Percentiles rank a stretch among this genome's conserved stretches.
phyloP scores from a whole-genome alignment of 2,113 vertebrate species.

The Sander lucioperca region DNA sequence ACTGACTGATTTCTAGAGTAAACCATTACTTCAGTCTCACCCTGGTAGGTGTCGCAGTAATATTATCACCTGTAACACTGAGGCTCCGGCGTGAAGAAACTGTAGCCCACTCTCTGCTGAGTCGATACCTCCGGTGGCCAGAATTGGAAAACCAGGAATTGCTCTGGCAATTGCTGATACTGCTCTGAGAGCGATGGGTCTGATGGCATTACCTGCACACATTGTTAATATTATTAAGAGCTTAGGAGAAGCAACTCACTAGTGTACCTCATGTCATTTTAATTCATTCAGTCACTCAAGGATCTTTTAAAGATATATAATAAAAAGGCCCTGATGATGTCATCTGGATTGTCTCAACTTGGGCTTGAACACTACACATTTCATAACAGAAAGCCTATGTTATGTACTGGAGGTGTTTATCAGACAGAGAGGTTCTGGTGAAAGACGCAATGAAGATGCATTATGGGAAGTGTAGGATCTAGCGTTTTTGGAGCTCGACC shows the following conservation, averaged over 20 bases:
- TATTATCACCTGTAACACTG: slow-evolving; percentile 90
- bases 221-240: not conserved
- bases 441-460: too few species aligned
- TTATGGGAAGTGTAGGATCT: too few species aligned
- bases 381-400: too few species aligned
- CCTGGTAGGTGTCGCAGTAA: not conserved
- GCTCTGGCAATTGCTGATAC: slow-evolving; percentile 90
- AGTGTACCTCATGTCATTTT: not conserved
- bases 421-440: too few species aligned
- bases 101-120: slow-evolving; percentile 94
- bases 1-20: not conserved
- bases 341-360: too few species aligned
- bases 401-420: too few species aligned
- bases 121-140: slow-evolving; percentile 96
- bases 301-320: not conserved
- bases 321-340: too few species aligned
- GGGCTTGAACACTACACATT: too few species aligned
- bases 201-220: slow-evolving; percentile 90
- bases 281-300: not conserved
- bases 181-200: slow-evolving; percentile 91
- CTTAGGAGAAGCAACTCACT: too few species aligned
- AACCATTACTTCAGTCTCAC: not conserved
- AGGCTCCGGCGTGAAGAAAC: slow-evolving; percentile 94
- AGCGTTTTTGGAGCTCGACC: not conserved
- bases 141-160: slow-evolving; percentile 90